Conservation (phyloP, 1,140 invertebrate species). For the Plutomurus gul region DNA sequence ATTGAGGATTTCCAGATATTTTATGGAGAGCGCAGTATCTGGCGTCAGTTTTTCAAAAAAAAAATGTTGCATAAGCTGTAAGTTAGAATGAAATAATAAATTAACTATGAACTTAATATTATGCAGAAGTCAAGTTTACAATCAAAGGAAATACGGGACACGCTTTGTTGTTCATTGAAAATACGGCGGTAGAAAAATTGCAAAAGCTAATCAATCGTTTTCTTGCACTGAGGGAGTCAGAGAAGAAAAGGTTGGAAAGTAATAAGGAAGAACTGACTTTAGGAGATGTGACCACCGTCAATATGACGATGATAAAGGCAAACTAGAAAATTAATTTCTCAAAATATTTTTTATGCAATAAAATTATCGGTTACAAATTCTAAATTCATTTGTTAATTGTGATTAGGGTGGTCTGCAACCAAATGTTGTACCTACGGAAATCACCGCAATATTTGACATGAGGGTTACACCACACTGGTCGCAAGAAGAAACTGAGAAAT, state of each 20-base stretch:
- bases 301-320: constrained; percentile 80
- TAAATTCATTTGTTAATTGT: background rate
- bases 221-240: constrained; percentile 67
- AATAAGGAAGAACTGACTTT: constrained; percentile 67
- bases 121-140: constrained; percentile 18
- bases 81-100: background rate
- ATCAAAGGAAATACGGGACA: constrained; percentile 29
- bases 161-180: constrained; percentile 71
- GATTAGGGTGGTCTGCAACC: constrained; percentile 1
- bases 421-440: constrained; percentile 66
- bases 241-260: constrained; percentile 68
- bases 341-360: constrained; percentile 71
- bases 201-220: constrained; percentile 75
- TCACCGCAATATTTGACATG: constrained; percentile 78
- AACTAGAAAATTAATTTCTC: constrained; percentile 79
- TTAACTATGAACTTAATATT: background rate
- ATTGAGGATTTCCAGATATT: constrained; percentile 70
- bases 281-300: constrained; percentile 86
- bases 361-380: constrained; percentile 63
- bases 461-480: constrained; percentile 74
- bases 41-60: constrained; percentile 58
- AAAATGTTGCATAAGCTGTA: background rate
- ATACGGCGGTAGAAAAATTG: constrained; percentile 85
- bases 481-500: constrained; percentile 71
- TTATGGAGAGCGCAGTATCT: constrained; percentile 74